Evolutionary conservation across 2,113 vertebrate species (phyloP).

Genomic region (Pollachius pollachius): DNA sequence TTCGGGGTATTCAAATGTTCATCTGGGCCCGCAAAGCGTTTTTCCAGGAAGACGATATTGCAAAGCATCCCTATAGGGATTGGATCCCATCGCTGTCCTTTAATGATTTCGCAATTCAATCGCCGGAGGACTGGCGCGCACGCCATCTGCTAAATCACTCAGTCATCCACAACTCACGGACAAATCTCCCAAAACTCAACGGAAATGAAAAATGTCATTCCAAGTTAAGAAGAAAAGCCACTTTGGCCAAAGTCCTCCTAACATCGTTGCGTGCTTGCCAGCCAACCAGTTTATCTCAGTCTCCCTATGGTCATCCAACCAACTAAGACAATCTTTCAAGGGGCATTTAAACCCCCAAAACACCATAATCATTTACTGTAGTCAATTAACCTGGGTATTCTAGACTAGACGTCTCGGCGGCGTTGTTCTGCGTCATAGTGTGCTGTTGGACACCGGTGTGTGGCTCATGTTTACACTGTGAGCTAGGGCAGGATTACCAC

Average conservation of each 20-base stretch:
- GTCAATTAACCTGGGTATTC: conserved; percentile 46
- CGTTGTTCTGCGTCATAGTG: conserved; percentile 32
- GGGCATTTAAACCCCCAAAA: too few relatives aligned
- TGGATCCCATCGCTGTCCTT: conserved; percentile 55
- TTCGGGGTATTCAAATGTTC: too few relatives aligned
- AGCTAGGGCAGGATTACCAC: conserved; percentile 53
- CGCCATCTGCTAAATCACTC: not conserved
- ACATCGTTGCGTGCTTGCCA: conserved; percentile 4
- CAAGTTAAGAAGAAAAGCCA: conserved; percentile 24
- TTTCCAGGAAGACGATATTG: too few relatives aligned
- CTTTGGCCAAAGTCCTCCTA: conserved; percentile 13
- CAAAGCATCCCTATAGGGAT: too few relatives aligned
- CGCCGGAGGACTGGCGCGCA: not conserved
- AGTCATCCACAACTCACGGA: not conserved
- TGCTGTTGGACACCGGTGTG: not conserved
- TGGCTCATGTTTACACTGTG: not conserved
- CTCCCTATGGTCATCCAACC: too few relatives aligned
- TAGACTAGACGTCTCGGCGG: conserved; percentile 13
- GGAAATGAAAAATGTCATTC: conserved; percentile 43
- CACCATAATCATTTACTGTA: too few relatives aligned
- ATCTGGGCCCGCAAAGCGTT: too few relatives aligned
- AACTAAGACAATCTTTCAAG: too few relatives aligned
- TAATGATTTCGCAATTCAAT: conserved; percentile 46
- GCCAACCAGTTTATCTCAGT: not conserved
- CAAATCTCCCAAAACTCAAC: not conserved